Evolutionary conservation across 2,888 invertebrate genomes (phyloP).

Genomic region (Archips crataeganus): DNA sequence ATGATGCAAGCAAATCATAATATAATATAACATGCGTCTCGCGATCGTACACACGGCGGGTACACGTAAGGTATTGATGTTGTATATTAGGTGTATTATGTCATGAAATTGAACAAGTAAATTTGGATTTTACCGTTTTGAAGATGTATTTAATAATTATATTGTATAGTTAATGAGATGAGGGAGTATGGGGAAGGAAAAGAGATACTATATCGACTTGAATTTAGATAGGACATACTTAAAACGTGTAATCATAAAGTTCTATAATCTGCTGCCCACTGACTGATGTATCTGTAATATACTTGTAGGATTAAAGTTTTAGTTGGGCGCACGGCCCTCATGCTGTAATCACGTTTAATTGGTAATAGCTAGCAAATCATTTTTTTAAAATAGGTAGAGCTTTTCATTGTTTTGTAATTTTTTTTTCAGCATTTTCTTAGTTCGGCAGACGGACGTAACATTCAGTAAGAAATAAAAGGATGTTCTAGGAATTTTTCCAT

Average conservation of each 20-base stretch:
- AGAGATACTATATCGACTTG: constrained; percentile 45
- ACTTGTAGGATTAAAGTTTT: constrained; percentile 70
- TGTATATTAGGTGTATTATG: constrained; percentile 76
- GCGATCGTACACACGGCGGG: constrained; percentile 61
- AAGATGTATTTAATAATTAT: constrained; percentile 54
- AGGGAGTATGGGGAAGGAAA: constrained; percentile 32
- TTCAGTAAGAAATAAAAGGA: too few relatives aligned
- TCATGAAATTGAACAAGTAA: constrained; percentile 81
- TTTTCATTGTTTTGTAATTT: not conserved
- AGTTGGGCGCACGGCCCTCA: constrained; percentile 60
- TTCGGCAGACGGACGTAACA: not conserved
- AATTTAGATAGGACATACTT: constrained; percentile 66
- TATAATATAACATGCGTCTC: constrained; percentile 69
- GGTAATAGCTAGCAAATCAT: constrained; percentile 2
- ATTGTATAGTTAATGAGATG: constrained; percentile 50
- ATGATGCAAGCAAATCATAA: constrained; percentile 55
- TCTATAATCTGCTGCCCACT: constrained; percentile 68
- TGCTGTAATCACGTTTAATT: constrained; percentile 22
- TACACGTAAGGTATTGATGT: constrained; percentile 57
- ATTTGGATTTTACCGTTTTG: constrained; percentile 60
- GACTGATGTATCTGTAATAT: constrained; percentile 79
- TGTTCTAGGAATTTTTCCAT: too few relatives aligned
- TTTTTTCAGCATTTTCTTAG: not conserved
- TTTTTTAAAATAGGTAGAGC: not conserved
- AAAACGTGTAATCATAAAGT: constrained; percentile 32